These are phyloP conservation scores for Molorchus minor DNA, from an alignment of 2,888 invertebrate species.

Conservation along the genomic window DNA sequence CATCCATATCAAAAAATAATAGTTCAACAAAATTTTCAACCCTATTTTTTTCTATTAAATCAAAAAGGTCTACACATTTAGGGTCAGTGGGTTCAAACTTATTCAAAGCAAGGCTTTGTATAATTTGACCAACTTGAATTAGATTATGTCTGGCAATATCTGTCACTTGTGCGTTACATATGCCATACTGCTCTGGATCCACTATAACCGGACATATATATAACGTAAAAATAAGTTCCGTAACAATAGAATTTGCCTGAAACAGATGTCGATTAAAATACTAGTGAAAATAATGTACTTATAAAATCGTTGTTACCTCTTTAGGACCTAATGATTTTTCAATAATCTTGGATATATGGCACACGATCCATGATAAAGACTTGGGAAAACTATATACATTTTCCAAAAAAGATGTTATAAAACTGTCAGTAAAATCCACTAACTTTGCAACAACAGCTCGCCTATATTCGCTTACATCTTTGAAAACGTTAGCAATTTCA, in stretches of 20 bases:
- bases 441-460: slow-evolving; percentile 81
- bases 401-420: slow-evolving; percentile 82
- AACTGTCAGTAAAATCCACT: slow-evolving; percentile 79
- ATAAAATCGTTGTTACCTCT: slow-evolving; percentile 58
- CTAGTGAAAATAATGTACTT: neutral
- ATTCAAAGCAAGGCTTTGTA: slow-evolving; percentile 89
- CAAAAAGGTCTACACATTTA: slow-evolving; percentile 79
- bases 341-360: slow-evolving; percentile 80
- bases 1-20: slow-evolving; percentile 66
- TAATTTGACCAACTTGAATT: slow-evolving; percentile 89
- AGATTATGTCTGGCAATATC: slow-evolving; percentile 90
- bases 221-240: slow-evolving; percentile 91
- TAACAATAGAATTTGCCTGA: slow-evolving; percentile 74
- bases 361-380: slow-evolving; percentile 88
- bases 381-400: slow-evolving; percentile 92
- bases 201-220: slow-evolving; percentile 97
- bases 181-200: slow-evolving; percentile 94
- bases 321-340: slow-evolving; percentile 68
- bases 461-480: slow-evolving; percentile 75
- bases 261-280: slow-evolving; percentile 47
- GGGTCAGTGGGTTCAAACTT: slow-evolving; percentile 77
- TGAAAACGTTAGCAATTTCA: slow-evolving; percentile 45
- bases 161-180: slow-evolving; percentile 91
- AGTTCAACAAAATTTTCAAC: slow-evolving; percentile 81
- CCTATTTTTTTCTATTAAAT: slow-evolving; percentile 81